Base-by-base conservation (phyloP, 2,113 vertebrate species). In the Hippocampus abdominalis region DNA sequence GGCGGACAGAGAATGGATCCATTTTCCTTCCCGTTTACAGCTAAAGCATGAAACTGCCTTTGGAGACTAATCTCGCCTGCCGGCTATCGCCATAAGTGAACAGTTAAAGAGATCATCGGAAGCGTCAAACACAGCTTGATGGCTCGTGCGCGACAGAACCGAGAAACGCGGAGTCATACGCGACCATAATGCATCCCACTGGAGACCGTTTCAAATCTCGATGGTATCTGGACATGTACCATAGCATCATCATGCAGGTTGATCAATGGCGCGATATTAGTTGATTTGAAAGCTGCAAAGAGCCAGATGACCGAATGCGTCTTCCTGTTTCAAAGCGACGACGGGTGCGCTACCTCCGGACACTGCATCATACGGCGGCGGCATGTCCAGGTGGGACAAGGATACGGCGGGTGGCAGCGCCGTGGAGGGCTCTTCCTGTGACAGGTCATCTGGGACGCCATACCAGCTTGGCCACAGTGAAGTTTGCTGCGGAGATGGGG, bases 381-480 rank as follows among this genome's bases (percentile, higher is more conserved):
- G 93, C 86, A 93, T 91, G 81, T 94, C 93, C 69, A 93, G 79
- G 18, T 93, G 91, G 73, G 92, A 92, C 81, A 92, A 90, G 56
- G 93, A 92, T 2, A 91, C 84, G 18, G 91, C 89, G 16, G 91
- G 91, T n/a, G 93, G 91, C 66, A 92, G 81, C 3, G 90, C 75
- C 36, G 91, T 76, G 21, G 93, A 89, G 6, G 92, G 91, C 78
- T 94, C 93, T 2, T 93, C 93, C 42, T 91, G 83, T 0, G 93
- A 93, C 68, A 87, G 82, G 49, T 94, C 93, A 20, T 94, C 93
- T 80, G 93, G 92, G 48, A 91, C 91, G 4, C 91, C 88, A 4
- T 94, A 93, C 93, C 92, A 93, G 64, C 89, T 93, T 1, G 92
- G 91, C 93, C 93, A 94, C 67, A 93, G 89, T 15, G 93, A 92